Percentiles rank a stretch among this genome's conserved stretches.
phyloP scores from a whole-genome alignment of 1,140 invertebrate species.

The Hypsibius dujardini region DNA sequence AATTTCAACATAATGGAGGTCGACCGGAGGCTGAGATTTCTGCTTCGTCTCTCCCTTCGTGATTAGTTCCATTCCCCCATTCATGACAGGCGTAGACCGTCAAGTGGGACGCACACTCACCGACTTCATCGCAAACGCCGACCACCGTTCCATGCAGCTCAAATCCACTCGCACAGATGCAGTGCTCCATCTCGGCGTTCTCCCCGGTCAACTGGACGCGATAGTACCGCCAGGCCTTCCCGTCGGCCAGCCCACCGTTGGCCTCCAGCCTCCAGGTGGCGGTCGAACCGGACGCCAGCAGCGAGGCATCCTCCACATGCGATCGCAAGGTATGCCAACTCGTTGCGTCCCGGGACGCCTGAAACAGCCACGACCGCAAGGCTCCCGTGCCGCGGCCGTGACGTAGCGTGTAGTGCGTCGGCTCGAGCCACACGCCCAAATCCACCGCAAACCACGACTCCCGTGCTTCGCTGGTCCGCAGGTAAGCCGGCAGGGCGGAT shows the following conservation, averaged over 20 bases:
- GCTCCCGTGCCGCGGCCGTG: constrained; percentile 47
- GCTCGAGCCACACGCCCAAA: constrained; percentile 73
- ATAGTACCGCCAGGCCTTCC: constrained; percentile 40
- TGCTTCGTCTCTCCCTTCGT: too few species aligned
- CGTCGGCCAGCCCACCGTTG: constrained; percentile 25
- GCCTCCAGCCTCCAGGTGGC: constrained; percentile 62
- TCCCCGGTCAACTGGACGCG: not conserved
- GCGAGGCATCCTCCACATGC: constrained; percentile 71
- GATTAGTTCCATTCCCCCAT: too few species aligned
- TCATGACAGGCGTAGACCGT: too few species aligned
- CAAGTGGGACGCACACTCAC: constrained; percentile 27
- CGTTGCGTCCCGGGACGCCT: constrained; percentile 75
- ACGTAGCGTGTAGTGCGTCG: constrained; percentile 69
- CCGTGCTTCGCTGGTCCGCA: constrained; percentile 92
- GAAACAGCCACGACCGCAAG: constrained; percentile 82
- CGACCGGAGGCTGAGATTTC: too few species aligned
- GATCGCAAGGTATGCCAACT: constrained; percentile 69
- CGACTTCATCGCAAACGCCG: constrained; percentile 69
- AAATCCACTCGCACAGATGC: constrained; percentile 82
- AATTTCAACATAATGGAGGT: too few species aligned
- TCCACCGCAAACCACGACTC: constrained; percentile 84
- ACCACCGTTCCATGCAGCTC: constrained; percentile 86
- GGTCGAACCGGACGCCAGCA: constrained; percentile 82
- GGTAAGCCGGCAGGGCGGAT: constrained; percentile 76
- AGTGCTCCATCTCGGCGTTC: constrained; percentile 31